These are phyloP conservation scores for Saguinus imperator DNA, from an alignment of 2,113 vertebrate genomes.

Conservation along the genomic window DNA sequence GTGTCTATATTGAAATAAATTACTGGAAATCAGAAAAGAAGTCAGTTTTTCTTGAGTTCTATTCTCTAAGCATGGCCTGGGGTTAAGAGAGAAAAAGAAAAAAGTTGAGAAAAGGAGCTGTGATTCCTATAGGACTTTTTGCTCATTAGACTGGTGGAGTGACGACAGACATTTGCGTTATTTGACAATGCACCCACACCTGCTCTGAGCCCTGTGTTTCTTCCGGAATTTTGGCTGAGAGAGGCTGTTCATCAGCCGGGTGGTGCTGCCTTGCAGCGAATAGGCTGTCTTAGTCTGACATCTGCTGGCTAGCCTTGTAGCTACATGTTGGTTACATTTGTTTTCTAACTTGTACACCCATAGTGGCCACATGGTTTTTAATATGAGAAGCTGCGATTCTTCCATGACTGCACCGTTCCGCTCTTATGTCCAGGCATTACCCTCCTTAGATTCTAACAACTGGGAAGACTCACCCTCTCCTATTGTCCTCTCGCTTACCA, in stretches of 20 bases:
- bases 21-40: background rate
- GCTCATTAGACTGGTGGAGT: background rate
- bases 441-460: background rate
- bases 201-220: background rate
- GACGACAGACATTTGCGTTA: background rate
- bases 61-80: background rate
- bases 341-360: too few relatives aligned
- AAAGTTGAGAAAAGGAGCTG: background rate
- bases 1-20: background rate
- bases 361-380: background rate
- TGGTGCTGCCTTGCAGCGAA: background rate
- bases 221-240: background rate
- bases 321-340: background rate
- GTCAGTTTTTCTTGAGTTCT: background rate
- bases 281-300: slow-evolving; percentile 70
- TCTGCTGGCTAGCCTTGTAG: slow-evolving; percentile 49
- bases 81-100: background rate
- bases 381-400: background rate
- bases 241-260: fast-evolving
- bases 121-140: background rate
- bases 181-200: background rate
- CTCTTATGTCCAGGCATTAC: background rate
- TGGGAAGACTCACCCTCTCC: background rate
- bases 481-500: too few relatives aligned
- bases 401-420: too few relatives aligned